These are phyloP conservation scores for Xestia ashworthii DNA, from an alignment of 2,888 invertebrate species.

Conservation along the genomic window DNA sequence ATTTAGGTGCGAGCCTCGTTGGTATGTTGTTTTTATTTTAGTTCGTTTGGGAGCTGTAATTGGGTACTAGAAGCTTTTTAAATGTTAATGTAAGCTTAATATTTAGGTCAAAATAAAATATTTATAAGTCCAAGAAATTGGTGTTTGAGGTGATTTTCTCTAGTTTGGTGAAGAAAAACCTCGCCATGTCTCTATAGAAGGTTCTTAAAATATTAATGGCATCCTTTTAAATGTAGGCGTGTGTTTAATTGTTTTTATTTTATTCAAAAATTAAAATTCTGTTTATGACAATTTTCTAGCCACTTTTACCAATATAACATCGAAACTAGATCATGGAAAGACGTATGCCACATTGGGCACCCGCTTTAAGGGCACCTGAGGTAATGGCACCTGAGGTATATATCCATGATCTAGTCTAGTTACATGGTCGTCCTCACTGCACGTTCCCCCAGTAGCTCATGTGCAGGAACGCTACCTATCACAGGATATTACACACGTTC, in stretches of 20 bases:
- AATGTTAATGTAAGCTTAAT: not conserved
- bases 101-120: not conserved
- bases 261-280: not conserved
- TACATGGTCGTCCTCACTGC: not conserved
- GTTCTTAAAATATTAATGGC: not conserved
- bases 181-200: not conserved
- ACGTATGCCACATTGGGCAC: too few species aligned
- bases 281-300: not conserved
- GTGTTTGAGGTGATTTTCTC: not conserved
- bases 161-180: not conserved
- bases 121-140: not conserved
- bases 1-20: constrained; percentile 26
- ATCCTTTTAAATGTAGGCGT: not conserved
- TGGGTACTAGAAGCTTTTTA: constrained; percentile 14
- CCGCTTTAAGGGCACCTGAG: too few species aligned
- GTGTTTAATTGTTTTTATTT: not conserved
- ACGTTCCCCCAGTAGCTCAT: constrained; percentile 22
- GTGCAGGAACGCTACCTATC: constrained; percentile 14
- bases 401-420: too few species aligned
- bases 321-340: not conserved
- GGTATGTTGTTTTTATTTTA: constrained; percentile 10
- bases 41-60: constrained; percentile 20
- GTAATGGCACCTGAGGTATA: too few species aligned
- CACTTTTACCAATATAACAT: not conserved
- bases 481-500: constrained; percentile 53